phyloP scores from a whole-genome alignment of 2,113 vertebrate species.

The Bombycilla garrulus region DNA sequence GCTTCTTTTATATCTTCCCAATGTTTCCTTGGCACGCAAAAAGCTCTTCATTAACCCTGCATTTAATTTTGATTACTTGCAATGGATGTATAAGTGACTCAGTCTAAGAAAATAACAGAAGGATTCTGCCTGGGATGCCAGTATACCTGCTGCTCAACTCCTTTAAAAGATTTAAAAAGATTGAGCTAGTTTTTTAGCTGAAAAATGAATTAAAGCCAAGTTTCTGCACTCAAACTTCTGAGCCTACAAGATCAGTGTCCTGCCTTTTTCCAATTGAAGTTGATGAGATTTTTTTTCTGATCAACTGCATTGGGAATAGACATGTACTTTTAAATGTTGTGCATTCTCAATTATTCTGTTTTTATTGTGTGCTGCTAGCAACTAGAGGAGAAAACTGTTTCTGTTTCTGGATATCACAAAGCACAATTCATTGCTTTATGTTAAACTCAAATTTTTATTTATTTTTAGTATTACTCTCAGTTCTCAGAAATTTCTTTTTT shows the following conservation, averaged over 20 bases:
- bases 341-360: background rate
- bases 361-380: background rate
- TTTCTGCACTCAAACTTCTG: background rate
- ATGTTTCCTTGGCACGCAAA: constrained; percentile 73
- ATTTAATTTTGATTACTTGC: constrained; percentile 75
- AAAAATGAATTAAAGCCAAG: background rate
- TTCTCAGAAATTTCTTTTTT: background rate
- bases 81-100: constrained; percentile 73
- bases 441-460: background rate
- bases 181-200: background rate
- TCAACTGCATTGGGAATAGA: background rate
- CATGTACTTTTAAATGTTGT: constrained; percentile 36
- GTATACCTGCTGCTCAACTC: background rate
- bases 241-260: background rate
- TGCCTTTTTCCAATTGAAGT: background rate
- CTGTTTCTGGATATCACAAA: background rate
- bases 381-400: background rate
- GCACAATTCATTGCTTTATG: background rate
- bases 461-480: background rate
- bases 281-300: background rate
- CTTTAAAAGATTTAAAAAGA: background rate
- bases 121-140: constrained; percentile 53
- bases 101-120: constrained; percentile 62
- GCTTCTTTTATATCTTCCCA: constrained; percentile 73
- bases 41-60: constrained; percentile 75